Evolutionary conservation across 2,888 invertebrate genomes (phyloP).

Genomic region (Papilio gigon): DNA sequence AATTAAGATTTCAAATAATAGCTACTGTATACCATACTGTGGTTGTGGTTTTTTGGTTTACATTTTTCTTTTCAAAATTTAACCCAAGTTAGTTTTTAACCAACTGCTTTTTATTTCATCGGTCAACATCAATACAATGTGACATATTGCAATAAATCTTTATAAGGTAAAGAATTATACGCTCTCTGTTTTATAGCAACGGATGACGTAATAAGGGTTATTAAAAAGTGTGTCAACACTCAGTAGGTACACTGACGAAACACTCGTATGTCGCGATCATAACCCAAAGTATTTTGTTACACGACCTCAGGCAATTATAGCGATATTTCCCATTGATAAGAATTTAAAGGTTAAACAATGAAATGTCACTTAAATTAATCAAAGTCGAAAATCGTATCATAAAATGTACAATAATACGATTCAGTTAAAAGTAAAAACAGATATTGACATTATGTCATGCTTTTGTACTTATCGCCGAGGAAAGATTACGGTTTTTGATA

Average conservation of each 20-base stretch:
- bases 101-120: constrained; percentile 21
- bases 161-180: constrained; percentile 65
- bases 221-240: constrained; percentile 65
- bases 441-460: background rate
- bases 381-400: constrained; percentile 15
- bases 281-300: constrained; percentile 8
- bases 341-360: constrained; percentile 26
- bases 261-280: constrained; percentile 2
- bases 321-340: constrained; percentile 20
- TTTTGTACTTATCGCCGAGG: background rate
- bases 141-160: constrained; percentile 53
- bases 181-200: constrained; percentile 48
- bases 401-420: constrained; percentile 29
- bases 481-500: constrained; percentile 33
- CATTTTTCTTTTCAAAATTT: too few species aligned
- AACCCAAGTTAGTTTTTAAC: too few species aligned
- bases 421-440: constrained; percentile 13
- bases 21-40: too few species aligned
- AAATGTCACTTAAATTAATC: constrained; percentile 35
- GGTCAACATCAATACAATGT: constrained; percentile 35
- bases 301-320: constrained; percentile 18
- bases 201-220: constrained; percentile 58
- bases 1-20: too few species aligned
- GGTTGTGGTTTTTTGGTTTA: too few species aligned
- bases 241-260: constrained; percentile 50